Conservation (phyloP, 1,140 invertebrate genomes). For the Drosophila nikananu region DNA sequence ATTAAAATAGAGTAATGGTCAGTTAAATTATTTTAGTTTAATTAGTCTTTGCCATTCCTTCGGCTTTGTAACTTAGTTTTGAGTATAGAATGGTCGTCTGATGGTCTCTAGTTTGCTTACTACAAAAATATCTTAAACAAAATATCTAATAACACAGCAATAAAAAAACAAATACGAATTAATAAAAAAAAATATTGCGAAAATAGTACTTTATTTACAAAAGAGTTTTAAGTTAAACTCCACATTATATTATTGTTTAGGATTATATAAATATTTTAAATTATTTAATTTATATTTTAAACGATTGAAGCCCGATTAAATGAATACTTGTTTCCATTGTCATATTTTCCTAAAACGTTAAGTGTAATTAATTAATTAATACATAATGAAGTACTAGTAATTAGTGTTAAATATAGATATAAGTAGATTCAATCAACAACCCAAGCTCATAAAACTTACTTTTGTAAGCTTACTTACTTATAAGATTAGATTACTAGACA, state of each 20-base stretch:
- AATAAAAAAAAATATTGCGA: neutral
- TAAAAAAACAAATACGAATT: neutral
- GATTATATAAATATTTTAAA: neutral
- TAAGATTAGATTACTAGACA: constrained; percentile 6
- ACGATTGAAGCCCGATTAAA: neutral
- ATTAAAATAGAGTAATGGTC: too few relatives aligned
- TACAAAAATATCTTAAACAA: neutral
- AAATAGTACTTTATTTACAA: neutral
- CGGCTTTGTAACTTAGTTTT: neutral
- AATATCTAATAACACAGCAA: neutral
- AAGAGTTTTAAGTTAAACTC: neutral
- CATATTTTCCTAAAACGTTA: neutral
- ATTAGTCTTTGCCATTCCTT: neutral
- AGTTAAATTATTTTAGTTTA: too few relatives aligned
- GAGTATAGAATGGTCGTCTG: too few relatives aligned
- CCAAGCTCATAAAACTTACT: constrained; percentile 10
- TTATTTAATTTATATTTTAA: neutral
- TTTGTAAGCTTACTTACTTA: constrained; percentile 4
- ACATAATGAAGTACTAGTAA: neutral
- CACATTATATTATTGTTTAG: neutral
- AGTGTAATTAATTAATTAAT: neutral
- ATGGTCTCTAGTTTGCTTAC: too few relatives aligned
- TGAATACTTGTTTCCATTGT: neutral
- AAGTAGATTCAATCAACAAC: constrained; percentile 6
- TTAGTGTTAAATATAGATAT: constrained; percentile 1